These are phyloP conservation scores for Odontamblyopus lacepedii DNA, from an alignment of 2,797 vertebrate genomes.

Conservation along the genomic window DNA sequence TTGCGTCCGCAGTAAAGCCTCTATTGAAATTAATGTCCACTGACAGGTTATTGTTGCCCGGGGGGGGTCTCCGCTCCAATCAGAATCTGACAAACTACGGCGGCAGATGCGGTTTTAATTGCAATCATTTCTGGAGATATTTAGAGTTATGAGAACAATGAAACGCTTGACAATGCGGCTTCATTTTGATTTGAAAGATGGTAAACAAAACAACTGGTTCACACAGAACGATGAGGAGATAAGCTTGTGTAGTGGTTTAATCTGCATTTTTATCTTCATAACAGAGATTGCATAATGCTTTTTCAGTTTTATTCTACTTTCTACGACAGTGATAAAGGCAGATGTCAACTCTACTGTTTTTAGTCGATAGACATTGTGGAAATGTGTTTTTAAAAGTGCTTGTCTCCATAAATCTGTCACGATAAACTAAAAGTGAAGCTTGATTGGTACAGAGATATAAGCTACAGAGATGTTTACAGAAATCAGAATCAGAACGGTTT, in stretches of 20 bases:
- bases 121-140: background rate
- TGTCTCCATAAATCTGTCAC: no score
- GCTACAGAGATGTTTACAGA: no score
- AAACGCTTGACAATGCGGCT: background rate
- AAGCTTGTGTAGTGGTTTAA: no score
- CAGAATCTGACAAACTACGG: conserved; percentile 46
- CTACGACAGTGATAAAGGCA: no score
- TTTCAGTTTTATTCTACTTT: no score
- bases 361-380: no score
- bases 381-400: no score
- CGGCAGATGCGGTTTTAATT: conserved; percentile 69
- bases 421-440: no score
- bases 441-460: no score
- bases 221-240: background rate
- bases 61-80: conserved; percentile 42
- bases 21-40: conserved; percentile 59
- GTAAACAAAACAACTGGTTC: background rate
- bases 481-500: no score
- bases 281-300: no score
- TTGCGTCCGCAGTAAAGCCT: conserved; percentile 65
- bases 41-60: conserved; percentile 54
- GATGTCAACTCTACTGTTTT: no score
- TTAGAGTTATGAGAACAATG: background rate
- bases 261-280: background rate
- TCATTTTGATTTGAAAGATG: background rate